These are phyloP conservation scores for Megalopta genalis DNA, from an alignment of 1,140 invertebrate genomes.

Conservation along the genomic window DNA sequence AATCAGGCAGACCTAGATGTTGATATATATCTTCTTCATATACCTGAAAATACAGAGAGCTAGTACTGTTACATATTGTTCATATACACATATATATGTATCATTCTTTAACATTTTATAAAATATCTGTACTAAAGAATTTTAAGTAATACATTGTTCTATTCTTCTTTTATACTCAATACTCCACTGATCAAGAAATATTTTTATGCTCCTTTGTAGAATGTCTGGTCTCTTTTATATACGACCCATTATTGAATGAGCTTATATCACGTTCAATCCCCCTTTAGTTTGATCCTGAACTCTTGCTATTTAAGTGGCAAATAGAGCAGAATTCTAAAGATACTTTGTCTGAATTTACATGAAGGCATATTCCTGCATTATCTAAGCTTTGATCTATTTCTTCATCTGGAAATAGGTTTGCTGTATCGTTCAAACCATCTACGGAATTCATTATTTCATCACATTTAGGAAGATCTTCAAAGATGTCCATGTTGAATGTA, in stretches of 20 bases:
- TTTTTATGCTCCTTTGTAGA: neutral
- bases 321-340: conserved; percentile 81
- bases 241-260: neutral
- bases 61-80: neutral
- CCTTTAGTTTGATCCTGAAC: conserved; percentile 50
- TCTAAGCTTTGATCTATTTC: conserved; percentile 49
- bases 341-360: conserved; percentile 80
- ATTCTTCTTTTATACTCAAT: neutral
- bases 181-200: conserved; percentile 37
- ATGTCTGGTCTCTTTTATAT: neutral
- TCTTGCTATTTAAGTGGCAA: conserved; percentile 73
- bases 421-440: conserved; percentile 53
- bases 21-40: conserved; percentile 21
- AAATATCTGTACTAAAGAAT: neutral
- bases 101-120: neutral
- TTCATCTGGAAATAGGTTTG: conserved; percentile 47
- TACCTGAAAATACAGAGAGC: conserved; percentile 28
- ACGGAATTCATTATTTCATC: conserved; percentile 44
- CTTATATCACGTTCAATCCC: conserved; percentile 25
- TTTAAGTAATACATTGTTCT: conserved; percentile 15
- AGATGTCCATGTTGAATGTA: conserved; percentile 57
- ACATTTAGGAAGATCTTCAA: conserved; percentile 52
- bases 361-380: conserved; percentile 76
- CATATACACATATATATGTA: neutral
- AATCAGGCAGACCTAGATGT: neutral